A percentile compares a stretch with the other conserved stretches of the same genome.
Conservation (phyloP, 2,113 vertebrate genomes). For the Solea senegalensis region DNA sequence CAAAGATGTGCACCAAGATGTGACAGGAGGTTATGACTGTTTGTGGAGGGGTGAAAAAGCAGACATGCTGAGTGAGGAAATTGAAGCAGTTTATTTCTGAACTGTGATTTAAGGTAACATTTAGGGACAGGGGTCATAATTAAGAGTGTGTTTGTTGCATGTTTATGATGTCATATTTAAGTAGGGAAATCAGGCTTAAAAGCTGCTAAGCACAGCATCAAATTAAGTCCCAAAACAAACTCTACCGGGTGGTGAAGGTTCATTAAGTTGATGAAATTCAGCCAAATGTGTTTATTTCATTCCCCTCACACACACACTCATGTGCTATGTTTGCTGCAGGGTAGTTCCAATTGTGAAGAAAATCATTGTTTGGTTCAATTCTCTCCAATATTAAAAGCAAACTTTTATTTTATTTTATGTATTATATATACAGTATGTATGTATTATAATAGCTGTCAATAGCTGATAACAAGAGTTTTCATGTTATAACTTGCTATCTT, state of each 20-base stretch:
- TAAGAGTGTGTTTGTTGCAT: slow-evolving; percentile 18
- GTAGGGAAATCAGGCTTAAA: background rate
- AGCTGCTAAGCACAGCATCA: slow-evolving; percentile 12
- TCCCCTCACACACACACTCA: background rate
- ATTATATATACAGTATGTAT: no score
- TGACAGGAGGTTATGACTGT: slow-evolving; percentile 31
- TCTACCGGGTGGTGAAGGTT: slow-evolving; percentile 14
- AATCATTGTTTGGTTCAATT: no score
- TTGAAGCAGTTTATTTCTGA: slow-evolving; percentile 3
- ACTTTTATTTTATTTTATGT: background rate
- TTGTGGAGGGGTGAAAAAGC: slow-evolving; percentile 21
- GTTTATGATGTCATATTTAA: slow-evolving; percentile 5
- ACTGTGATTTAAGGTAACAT: slow-evolving; percentile 5
- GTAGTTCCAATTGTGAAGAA: no score
- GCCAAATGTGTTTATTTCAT: background rate
- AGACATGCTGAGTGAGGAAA: background rate
- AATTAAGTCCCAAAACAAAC: slow-evolving; percentile 9
- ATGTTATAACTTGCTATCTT: no score
- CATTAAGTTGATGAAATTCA: slow-evolving; percentile 22
- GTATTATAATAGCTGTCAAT: no score
- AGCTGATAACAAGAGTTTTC: no score
- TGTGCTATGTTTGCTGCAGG: no score
- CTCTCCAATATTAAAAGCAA: background rate
- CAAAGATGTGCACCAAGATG: slow-evolving; percentile 27
- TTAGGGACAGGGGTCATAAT: slow-evolving; percentile 10